Percentiles rank a stretch among this genome's conserved stretches.
Conservation (phyloP, 2,797 vertebrate genomes). For the Anniella stebbinsi region DNA sequence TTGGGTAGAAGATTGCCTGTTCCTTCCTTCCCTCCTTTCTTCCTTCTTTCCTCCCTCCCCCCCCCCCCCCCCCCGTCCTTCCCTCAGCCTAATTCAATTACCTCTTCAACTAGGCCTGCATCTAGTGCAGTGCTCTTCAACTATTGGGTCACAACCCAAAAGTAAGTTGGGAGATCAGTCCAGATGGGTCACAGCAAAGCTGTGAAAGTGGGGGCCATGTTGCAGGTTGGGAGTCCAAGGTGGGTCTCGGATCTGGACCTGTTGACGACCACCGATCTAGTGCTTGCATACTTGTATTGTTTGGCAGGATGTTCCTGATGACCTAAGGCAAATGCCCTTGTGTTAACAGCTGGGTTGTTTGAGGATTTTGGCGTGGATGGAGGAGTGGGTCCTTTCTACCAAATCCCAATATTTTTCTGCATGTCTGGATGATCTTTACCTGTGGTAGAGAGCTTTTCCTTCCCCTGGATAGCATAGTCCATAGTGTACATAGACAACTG, state of each 20-base stretch:
- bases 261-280: too few relatives aligned
- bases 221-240: too few relatives aligned
- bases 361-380: background rate
- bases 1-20: background rate
- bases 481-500: background rate
- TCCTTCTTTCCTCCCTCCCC: too few relatives aligned
- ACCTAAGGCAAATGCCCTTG: background rate
- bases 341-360: background rate
- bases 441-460: background rate
- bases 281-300: background rate
- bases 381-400: too few relatives aligned
- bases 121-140: background rate
- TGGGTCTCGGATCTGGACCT: too few relatives aligned
- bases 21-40: background rate
- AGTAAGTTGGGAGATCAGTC: too few relatives aligned
- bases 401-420: background rate
- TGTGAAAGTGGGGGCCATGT: too few relatives aligned
- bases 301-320: background rate
- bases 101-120: background rate
- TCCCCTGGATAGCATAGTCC: background rate
- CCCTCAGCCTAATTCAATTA: background rate
- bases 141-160: too few relatives aligned
- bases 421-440: background rate
- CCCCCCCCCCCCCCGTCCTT: too few relatives aligned
- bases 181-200: too few relatives aligned